Evolutionary conservation across 2,888 invertebrate genomes (phyloP).

Genomic region (Zygothrica quintamaculata): DNA sequence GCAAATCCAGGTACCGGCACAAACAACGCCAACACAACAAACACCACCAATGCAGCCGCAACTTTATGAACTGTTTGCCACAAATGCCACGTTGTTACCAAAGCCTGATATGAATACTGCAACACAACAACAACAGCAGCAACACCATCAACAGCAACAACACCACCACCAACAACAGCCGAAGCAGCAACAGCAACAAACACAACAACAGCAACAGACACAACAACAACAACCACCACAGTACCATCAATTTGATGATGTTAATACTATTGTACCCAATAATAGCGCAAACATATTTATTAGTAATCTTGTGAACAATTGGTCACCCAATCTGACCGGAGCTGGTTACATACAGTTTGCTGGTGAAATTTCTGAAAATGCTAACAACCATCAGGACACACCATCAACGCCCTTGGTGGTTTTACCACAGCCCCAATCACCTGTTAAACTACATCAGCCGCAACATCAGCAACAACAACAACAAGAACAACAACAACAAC

Average conservation of each 20-base stretch:
- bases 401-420: slow-evolving; percentile 3
- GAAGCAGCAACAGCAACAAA: slow-evolving; percentile 15
- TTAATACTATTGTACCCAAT: slow-evolving; percentile 25
- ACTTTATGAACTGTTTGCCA: slow-evolving; percentile 83
- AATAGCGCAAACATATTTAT: slow-evolving; percentile 81
- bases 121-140: slow-evolving; percentile 40
- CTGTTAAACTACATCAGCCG: slow-evolving; percentile 25
- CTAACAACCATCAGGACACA: slow-evolving; percentile 38
- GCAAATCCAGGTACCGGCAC: slow-evolving; percentile 28
- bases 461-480: slow-evolving; percentile 21
- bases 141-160: slow-evolving; percentile 35
- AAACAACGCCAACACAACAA: slow-evolving; percentile 56
- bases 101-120: slow-evolving; percentile 65
- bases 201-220: slow-evolving; percentile 5
- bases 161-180: slow-evolving; percentile 32
- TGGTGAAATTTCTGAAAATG: slow-evolving; percentile 46
- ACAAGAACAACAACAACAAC: slow-evolving; percentile 8
- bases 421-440: slow-evolving; percentile 22
- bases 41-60: slow-evolving; percentile 72
- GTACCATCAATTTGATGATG: slow-evolving; percentile 57
- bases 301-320: slow-evolving; percentile 83
- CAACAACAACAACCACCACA: slow-evolving; percentile 21
- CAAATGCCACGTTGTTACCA: slow-evolving; percentile 78
- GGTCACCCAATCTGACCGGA: slow-evolving; percentile 83
- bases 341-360: slow-evolving; percentile 82